A percentile compares a stretch with the other conserved stretches of the same genome.
These are phyloP conservation scores for Stenchaetothrips biformis DNA, from an alignment of 2,888 invertebrate genomes.

Conservation along the genomic window DNA sequence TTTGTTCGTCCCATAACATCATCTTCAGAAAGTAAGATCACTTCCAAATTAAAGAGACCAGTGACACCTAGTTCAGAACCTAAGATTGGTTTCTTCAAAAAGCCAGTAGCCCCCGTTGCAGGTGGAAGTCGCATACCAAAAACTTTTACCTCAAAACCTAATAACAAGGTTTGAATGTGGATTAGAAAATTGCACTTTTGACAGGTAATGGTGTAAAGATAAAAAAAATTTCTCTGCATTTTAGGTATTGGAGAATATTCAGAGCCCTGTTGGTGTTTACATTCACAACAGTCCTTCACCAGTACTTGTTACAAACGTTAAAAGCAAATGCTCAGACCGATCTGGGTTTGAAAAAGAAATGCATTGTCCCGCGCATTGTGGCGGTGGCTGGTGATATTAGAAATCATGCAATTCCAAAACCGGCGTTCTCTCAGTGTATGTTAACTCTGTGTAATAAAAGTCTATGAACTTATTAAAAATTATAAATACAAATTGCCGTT, in stretches of 20 bases:
- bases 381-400: not conserved
- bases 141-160: not conserved
- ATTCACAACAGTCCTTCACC: not conserved
- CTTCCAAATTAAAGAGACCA: not conserved
- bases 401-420: not conserved
- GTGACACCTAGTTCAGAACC: not conserved
- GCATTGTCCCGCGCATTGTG: not conserved
- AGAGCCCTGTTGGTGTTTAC: not conserved
- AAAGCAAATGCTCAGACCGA: not conserved
- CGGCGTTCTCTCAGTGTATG: not conserved
- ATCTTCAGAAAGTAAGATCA: not conserved
- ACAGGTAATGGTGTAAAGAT: too few relatives aligned
- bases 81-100: not conserved
- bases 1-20: not conserved
- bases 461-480: not conserved
- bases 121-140: not conserved
- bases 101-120: not conserved
- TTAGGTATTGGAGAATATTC: constrained; percentile 2
- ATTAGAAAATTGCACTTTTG: too few relatives aligned
- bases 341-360: not conserved
- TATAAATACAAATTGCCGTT: not conserved
- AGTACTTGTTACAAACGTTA: not conserved
- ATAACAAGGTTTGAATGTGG: not conserved
- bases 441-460: not conserved
- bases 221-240: too few relatives aligned